These are phyloP conservation scores for Peribatodes rhomboidaria DNA, from an alignment of 2,888 invertebrate species.

Conservation along the genomic window DNA sequence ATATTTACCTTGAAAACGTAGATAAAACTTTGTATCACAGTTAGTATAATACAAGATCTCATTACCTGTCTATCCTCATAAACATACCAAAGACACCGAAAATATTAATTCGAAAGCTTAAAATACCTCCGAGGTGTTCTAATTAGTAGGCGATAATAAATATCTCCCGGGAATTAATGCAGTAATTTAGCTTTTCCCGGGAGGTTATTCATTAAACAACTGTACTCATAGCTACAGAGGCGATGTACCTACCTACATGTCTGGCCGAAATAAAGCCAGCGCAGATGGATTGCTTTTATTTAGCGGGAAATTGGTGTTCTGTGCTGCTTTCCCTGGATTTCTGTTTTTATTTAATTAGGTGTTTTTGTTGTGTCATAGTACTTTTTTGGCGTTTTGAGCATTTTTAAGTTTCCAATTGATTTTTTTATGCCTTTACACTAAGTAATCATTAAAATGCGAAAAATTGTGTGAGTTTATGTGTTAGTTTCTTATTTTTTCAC, in stretches of 20 bases:
- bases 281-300: constrained; percentile 6
- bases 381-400: too few species aligned
- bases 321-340: background rate
- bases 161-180: constrained; percentile 63
- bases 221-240: constrained; percentile 52
- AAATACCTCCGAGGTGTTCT: constrained; percentile 50
- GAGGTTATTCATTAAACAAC: constrained; percentile 58
- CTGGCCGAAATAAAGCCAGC: constrained; percentile 28
- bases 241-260: constrained; percentile 25
- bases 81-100: constrained; percentile 35
- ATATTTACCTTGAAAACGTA: too few species aligned
- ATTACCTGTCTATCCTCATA: constrained; percentile 8
- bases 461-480: too few species aligned
- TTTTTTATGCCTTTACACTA: too few species aligned
- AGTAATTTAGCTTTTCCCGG: constrained; percentile 61
- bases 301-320: background rate
- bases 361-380: too few species aligned
- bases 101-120: constrained; percentile 42
- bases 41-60: background rate
- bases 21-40: too few species aligned
- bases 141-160: constrained; percentile 65
- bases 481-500: too few species aligned
- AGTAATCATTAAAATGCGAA: too few species aligned
- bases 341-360: too few species aligned
- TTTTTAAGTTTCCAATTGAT: too few species aligned